Evolutionary conservation across 1,140 invertebrate species (phyloP), one percentile per base, ranked within the genome.

Genomic region (Leptinotarsa texana): DNA sequence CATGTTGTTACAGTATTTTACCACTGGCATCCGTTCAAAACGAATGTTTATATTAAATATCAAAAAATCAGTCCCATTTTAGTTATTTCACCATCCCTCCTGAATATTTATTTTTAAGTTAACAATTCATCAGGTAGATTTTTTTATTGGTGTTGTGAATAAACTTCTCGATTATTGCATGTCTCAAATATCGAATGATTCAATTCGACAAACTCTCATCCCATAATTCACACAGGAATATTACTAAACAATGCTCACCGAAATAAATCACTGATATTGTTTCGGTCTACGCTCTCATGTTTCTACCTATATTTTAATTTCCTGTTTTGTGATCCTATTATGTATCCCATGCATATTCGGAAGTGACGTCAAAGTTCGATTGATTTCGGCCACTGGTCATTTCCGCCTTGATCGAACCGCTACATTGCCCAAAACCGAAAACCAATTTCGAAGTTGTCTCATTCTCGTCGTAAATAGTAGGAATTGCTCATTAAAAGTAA

Each of bases 241-340:
- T n/a, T 62, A 62, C 21, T 21, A n/a, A n/a, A 62, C 61, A n/a
- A 62, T 47, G n/a, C 17, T 47, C 48, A 27, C 48, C 21, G 18
- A 57, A 70, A 70, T 70, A 57, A 70, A 70, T 70, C 69, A 70
- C 13, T 57, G 21, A 57, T 24, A 70, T 70, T 70, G 69, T 47
- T 68, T 68, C 42, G 24, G 66, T 13, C 42, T n/a, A 21, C 15
- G 69, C 18, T 70, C 18, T 21, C 51, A 57, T 70, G 69, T 70
- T 21, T 51, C 47, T 18, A 61, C 47, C 33, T 57, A 51, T 48
- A 70, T 70, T 70, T 70, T 70, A 70, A 70, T 70, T 70, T 70
- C 69, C 69, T 70, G 69, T 70, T 70, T 70, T 70, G 69, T 57
- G 21, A 49, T 49, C 49, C 69, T 18, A 57, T 70, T 70, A 70